Conservation (phyloP, 2,113 vertebrate genomes). For the Gnathonemus echidnorhynchus region DNA sequence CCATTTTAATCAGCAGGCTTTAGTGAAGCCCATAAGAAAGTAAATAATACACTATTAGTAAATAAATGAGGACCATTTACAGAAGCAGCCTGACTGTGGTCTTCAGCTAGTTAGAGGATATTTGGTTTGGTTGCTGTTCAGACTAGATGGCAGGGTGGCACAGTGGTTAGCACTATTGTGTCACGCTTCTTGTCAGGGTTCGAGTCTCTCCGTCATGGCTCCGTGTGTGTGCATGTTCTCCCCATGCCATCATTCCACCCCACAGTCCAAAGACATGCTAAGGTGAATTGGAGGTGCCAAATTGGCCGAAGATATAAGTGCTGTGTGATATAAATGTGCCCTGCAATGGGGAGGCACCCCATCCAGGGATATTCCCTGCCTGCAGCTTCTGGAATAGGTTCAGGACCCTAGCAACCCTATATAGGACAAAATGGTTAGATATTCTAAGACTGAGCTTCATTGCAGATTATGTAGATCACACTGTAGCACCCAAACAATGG, state of each 20-base stretch:
- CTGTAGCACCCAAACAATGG: neutral
- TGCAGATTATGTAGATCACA: neutral
- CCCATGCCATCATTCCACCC: neutral
- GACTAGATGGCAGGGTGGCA: neutral
- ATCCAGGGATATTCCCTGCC: neutral
- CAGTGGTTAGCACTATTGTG: neutral
- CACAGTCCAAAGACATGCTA: neutral
- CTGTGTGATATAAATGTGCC: neutral
- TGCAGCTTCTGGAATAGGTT: neutral
- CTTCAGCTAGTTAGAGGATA: neutral
- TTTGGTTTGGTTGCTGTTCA: neutral
- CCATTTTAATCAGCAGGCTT: neutral
- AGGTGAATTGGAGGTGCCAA: neutral
- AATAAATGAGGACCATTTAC: neutral
- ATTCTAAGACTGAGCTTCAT: neutral
- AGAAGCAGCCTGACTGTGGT: neutral
- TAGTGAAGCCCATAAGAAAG: neutral
- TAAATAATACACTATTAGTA: neutral
- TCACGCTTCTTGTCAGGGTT: neutral
- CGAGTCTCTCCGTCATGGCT: neutral
- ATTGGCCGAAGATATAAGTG: neutral
- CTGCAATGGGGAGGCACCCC: neutral
- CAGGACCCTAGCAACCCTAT: neutral
- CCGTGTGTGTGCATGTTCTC: neutral
- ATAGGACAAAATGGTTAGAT: neutral